These are phyloP conservation scores for Bimastos eiseni DNA, from an alignment of 2,888 invertebrate species.

Conservation along the genomic window DNA sequence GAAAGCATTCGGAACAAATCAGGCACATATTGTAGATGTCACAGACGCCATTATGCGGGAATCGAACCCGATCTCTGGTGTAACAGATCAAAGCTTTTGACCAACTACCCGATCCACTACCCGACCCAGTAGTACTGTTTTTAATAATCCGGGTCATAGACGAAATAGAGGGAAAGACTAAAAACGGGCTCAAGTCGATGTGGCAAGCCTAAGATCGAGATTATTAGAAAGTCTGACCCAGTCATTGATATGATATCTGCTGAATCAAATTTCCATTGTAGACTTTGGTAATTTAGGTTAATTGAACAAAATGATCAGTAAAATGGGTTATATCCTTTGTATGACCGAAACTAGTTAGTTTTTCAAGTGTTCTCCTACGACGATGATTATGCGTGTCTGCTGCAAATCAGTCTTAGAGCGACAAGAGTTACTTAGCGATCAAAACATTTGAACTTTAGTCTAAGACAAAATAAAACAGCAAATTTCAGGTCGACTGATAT, in stretches of 20 bases:
- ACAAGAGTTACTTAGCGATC: neutral
- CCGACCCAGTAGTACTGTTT: neutral
- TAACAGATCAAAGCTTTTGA: neutral
- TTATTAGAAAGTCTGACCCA: neutral
- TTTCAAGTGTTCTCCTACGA: neutral
- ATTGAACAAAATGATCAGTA: neutral
- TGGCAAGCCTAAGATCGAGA: neutral
- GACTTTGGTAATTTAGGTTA: neutral
- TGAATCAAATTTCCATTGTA: neutral
- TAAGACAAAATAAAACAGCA: neutral
- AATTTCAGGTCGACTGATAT: neutral
- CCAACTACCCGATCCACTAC: neutral
- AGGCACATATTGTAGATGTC: neutral
- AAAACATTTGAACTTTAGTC: neutral
- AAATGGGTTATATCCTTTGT: neutral
- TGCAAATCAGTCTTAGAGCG: neutral
- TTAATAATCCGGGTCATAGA: neutral
- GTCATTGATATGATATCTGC: neutral
- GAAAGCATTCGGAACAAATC: neutral
- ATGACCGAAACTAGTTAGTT: neutral
- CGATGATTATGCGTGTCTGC: neutral
- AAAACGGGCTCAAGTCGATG: neutral
- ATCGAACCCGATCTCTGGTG: neutral
- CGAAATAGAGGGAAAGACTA: neutral
- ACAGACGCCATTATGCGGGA: neutral